Base-by-base conservation (phyloP, 2,797 vertebrate genomes). In the Hemitrygon akajei region DNA sequence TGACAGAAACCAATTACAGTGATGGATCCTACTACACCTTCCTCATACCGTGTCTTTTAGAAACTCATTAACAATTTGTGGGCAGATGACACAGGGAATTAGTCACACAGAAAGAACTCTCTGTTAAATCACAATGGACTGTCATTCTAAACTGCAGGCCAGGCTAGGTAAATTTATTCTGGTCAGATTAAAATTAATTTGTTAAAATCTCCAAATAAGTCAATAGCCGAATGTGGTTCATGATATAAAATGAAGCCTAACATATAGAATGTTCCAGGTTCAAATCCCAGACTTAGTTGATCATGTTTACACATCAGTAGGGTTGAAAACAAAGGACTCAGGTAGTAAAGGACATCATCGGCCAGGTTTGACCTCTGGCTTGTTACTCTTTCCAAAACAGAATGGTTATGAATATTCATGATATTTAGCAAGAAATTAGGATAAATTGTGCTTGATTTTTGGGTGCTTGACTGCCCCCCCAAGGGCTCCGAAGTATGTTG, bases 1-100 rank as follows among this genome's bases (percentile, higher is more conserved):
- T 89, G 86, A 89, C 86, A 89, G 63, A 89, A 89, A 89, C 60
- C 86, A 89, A 89, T 89, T 89, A 89, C 86, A 69, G 86, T 89
- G 63, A 89, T 89, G 86, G 86, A 89, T 89, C 63, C 63, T 69
- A 34, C 60, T 89, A 89, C n/a, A 89, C 63, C 63, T 69, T 89
- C n/a, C 60, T 89, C 18, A 7, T 89, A 69, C 63, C 89, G n/a
- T 89, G 86, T 69, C 86, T 89, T 89, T 89, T 89, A 89, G 66
- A 89, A 89, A 89, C 86, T 89, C n/a, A 89, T 89, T 89, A 89
- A 89, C 63, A 89, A 69, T 89, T 89, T 4, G 18, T 89, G 63
- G 63, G n/a, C 86, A 89, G 86, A 25, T 89, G 63, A 89, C 86
- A 89, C n/a, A 89, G 63, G 60, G 86, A 89, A 69, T 89, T 89